phyloP scores from a whole-genome alignment of 2,113 vertebrate genomes.

The Glaucomys volans region DNA sequence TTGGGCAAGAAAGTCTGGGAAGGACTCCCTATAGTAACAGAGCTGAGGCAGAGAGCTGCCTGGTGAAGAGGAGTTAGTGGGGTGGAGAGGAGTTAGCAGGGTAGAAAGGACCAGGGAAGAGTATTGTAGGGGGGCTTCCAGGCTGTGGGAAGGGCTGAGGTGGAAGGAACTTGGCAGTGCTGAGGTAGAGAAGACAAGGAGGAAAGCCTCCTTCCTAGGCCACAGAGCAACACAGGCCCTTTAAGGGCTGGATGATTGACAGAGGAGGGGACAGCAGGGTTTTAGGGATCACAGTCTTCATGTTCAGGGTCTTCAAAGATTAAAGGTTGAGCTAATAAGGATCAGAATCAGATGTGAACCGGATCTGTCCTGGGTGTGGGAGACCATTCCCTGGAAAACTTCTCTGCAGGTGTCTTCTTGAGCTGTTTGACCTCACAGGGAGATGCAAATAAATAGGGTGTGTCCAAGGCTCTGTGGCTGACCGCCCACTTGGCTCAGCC shows the following conservation, averaged over 20 bases:
- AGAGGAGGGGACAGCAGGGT: not conserved
- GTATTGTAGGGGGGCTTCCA: no score
- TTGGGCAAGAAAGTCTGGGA: not conserved
- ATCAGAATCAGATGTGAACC: not conserved
- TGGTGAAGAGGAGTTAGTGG: not conserved
- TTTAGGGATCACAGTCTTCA: not conserved
- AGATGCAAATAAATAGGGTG: not conserved
- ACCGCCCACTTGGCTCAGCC: no score
- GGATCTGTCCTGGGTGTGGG: not conserved
- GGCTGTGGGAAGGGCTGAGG: accelerated
- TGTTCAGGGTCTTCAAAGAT: not conserved
- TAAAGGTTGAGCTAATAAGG: not conserved
- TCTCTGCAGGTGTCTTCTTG: no score
- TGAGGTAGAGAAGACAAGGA: not conserved
- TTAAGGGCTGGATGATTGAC: not conserved
- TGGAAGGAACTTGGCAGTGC: not conserved
- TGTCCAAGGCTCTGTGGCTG: not conserved
- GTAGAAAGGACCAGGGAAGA: not conserved
- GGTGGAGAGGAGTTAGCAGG: not conserved
- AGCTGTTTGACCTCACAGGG: not conserved
- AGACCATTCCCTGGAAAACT: not conserved
- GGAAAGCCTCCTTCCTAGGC: no score
- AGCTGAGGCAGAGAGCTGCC: not conserved
- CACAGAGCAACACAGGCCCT: accelerated
- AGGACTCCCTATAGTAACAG: not conserved